Conservation (phyloP, 2,888 invertebrate species). For the Candidula unifasciata region DNA sequence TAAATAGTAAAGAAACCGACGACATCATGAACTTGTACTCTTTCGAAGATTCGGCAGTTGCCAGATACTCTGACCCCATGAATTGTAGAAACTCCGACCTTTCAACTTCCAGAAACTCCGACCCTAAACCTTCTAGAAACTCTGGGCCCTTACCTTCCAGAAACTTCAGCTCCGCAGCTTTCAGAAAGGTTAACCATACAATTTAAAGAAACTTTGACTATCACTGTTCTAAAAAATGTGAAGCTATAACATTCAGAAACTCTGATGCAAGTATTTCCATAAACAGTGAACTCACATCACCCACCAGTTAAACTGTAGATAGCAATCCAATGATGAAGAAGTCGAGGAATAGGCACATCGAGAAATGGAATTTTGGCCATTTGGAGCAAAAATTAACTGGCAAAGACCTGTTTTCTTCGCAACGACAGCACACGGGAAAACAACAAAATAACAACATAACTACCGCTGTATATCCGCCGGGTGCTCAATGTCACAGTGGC, state of each 20-base stretch:
- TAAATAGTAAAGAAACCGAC: background rate
- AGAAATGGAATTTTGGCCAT: conserved; percentile 30
- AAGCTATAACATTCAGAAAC: background rate
- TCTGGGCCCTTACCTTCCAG: no score
- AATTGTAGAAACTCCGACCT: no score
- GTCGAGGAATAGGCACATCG: background rate
- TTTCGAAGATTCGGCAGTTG: no score
- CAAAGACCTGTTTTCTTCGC: background rate
- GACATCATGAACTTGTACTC: no score
- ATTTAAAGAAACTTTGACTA: no score
- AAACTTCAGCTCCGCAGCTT: no score
- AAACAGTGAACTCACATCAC: no score
- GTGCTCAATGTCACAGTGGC: background rate
- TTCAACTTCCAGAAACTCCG: no score
- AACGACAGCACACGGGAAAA: background rate
- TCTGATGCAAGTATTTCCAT: background rate
- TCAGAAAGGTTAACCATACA: no score
- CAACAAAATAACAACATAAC: background rate
- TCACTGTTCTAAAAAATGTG: background rate
- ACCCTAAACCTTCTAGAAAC: no score
- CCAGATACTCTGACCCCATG: no score
- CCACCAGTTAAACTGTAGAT: background rate
- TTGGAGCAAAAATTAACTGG: conserved; percentile 19
- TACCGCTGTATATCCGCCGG: background rate
- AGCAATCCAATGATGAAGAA: background rate